phyloP scores from a whole-genome alignment of 2,797 vertebrate genomes.

The Mormyrus proboscirostris region DNA sequence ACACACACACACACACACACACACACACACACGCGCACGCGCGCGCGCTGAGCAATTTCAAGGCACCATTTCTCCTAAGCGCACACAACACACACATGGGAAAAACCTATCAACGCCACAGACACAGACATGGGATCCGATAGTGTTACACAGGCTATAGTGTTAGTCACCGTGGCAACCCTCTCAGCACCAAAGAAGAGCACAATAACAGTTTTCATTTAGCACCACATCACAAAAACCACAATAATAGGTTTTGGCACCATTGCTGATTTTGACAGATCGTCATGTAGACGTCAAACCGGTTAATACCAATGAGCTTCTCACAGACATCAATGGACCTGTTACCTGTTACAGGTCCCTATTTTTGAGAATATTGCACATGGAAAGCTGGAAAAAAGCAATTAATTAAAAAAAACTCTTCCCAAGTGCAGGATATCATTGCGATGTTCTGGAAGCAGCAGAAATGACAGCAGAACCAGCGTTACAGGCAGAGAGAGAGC shows the following conservation, averaged over 20 bases:
- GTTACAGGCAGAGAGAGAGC: not conserved
- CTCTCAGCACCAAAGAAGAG: not conserved
- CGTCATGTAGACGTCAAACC: not conserved
- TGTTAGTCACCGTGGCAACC: not conserved
- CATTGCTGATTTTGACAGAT: not conserved
- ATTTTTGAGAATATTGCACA: not conserved
- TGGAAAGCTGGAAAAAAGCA: not conserved
- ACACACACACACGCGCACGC: not conserved
- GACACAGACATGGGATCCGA: not conserved
- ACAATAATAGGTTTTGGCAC: not conserved
- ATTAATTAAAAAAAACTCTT: not conserved
- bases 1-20: not conserved
- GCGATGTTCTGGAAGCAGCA: not conserved
- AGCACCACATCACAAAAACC: not conserved
- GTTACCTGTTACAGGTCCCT: not conserved
- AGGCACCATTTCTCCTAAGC: not conserved
- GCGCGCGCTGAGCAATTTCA: not conserved
- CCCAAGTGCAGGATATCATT: not conserved
- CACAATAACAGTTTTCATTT: not conserved
- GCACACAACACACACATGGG: not conserved
- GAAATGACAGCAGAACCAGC: not conserved
- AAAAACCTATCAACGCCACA: not conserved
- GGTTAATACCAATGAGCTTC: not conserved
- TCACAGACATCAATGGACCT: not conserved
- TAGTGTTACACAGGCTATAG: not conserved